phyloP scores from a whole-genome alignment of 53 echinoderm and acorn worm genomes.

The Echinometra lucunter region DNA sequence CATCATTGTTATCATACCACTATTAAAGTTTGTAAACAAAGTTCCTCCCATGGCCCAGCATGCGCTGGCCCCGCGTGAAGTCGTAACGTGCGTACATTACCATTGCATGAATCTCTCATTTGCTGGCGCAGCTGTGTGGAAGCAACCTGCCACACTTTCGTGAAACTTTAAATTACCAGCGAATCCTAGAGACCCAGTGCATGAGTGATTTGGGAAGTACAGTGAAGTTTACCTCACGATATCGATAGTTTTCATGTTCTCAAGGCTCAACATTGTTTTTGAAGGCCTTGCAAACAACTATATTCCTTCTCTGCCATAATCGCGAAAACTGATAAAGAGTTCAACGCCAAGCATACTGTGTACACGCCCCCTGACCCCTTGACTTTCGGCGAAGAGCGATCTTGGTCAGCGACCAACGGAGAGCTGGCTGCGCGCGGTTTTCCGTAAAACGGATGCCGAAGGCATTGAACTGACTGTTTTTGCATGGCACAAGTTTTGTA shows the following conservation, averaged over 20 bases:
- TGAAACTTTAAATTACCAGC: neutral
- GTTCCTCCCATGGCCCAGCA: neutral
- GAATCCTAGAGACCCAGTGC: too few species aligned
- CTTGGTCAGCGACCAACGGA: constrained; percentile 30
- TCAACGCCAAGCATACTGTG: neutral
- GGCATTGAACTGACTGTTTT: neutral
- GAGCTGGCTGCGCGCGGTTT: neutral
- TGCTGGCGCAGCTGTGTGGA: neutral
- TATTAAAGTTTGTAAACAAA: neutral
- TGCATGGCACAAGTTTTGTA: neutral
- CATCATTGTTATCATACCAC: neutral
- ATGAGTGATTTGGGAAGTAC: neutral
- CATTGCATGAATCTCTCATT: neutral
- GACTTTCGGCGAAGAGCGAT: constrained; percentile 31
- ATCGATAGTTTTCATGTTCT: neutral
- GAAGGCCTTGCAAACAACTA: neutral
- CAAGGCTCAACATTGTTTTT: neutral
- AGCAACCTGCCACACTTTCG: neutral
- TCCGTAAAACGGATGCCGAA: neutral
- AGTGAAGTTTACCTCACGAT: neutral
- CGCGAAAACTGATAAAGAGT: neutral
- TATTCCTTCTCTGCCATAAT: too few species aligned
- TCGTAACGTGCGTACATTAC: too few species aligned
- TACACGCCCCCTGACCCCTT: constrained; percentile 55
- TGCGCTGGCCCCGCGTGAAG: neutral